Conservation (phyloP, 2,797 vertebrate genomes). For the Squalus acanthias region DNA sequence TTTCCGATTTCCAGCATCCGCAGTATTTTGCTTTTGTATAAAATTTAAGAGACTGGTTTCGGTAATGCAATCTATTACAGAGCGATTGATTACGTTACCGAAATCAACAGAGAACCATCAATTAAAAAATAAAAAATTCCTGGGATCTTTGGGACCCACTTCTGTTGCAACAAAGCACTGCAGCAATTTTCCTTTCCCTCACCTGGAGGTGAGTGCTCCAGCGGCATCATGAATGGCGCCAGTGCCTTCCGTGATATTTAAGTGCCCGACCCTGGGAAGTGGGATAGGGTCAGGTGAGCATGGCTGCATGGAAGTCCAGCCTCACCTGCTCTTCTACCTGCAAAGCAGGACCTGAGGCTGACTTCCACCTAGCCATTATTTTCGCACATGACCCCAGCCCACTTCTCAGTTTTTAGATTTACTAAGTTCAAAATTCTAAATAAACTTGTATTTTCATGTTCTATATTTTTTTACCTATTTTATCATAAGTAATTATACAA, state of each 20-base stretch:
- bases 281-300: neutral
- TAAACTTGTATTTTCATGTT: neutral
- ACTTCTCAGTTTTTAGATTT: neutral
- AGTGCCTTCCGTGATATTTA: neutral
- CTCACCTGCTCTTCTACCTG: neutral
- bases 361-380: neutral
- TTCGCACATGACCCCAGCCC: neutral
- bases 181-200: no score
- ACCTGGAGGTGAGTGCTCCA: no score
- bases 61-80: neutral
- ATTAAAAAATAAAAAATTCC: no score
- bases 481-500: neutral
- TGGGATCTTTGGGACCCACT: no score
- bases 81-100: neutral
- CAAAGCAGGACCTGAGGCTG: neutral
- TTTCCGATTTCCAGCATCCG: no score
- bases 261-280: neutral
- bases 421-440: neutral
- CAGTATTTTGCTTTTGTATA: no score
- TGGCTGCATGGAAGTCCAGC: neutral
- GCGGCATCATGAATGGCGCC: neutral
- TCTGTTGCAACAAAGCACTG: no score
- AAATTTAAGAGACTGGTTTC: constrained; percentile 6
- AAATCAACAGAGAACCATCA: neutral
- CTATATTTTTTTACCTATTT: neutral